Percentiles rank a stretch among this genome's conserved stretches.
phyloP scores from a whole-genome alignment of 2,888 invertebrate species.

The Troides oblongomaculatus region DNA sequence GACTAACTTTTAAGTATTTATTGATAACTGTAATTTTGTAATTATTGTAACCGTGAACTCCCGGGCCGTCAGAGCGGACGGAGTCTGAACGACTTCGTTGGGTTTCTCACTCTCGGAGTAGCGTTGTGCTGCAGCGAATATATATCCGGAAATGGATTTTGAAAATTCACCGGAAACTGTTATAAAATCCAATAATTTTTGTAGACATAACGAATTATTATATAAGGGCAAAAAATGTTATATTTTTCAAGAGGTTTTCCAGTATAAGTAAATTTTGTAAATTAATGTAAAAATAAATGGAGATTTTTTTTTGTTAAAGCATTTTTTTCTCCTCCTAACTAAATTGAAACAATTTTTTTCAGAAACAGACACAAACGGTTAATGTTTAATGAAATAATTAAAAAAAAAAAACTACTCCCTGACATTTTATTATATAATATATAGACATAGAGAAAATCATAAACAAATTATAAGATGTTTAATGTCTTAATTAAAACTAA shows the following conservation, averaged over 20 bases:
- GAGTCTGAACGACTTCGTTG: background rate
- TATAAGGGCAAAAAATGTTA: constrained; percentile 67
- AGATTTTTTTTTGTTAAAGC: constrained; percentile 71
- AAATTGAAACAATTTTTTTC: background rate
- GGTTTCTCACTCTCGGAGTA: background rate
- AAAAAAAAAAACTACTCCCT: too few relatives aligned
- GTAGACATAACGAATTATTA: constrained; percentile 30
- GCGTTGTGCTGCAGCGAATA: background rate
- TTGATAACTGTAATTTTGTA: constrained; percentile 68
- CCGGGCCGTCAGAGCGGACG: constrained; percentile 13
- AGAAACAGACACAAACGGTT: background rate
- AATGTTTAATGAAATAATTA: too few relatives aligned
- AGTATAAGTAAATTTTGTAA: constrained; percentile 70
- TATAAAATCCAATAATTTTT: constrained; percentile 1
- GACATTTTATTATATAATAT: too few relatives aligned
- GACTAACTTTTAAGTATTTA: constrained; percentile 74
- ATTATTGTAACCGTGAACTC: constrained; percentile 45
- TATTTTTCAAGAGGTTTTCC: constrained; percentile 65
- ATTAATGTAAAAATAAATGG: constrained; percentile 78
- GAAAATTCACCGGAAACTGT: constrained; percentile 15
- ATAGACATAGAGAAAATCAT: too few relatives aligned
- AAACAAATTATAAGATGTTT: too few relatives aligned
- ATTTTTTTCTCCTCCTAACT: constrained; percentile 6
- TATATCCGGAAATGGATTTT: constrained; percentile 1
- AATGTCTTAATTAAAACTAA: background rate